A percentile compares a stretch with the other conserved stretches of the same genome.
phyloP scores from a whole-genome alignment of 2,113 vertebrate genomes.

The Chaetorhynchus papuensis region DNA sequence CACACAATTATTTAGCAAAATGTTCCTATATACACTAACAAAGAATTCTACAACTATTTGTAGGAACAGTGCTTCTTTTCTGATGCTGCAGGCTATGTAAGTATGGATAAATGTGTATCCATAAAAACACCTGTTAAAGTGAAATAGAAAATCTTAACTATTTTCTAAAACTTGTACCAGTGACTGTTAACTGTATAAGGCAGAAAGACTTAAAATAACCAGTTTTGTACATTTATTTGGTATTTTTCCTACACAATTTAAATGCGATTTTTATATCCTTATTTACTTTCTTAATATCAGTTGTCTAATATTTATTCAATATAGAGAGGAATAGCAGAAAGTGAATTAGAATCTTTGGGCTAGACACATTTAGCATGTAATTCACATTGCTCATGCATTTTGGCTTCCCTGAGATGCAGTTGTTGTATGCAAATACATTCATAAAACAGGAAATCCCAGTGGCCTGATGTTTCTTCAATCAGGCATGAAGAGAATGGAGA shows the following conservation, averaged over 20 bases:
- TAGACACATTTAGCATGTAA: not conserved
- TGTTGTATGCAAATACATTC: not conserved
- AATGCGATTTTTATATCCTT: not conserved
- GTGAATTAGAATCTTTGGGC: not conserved
- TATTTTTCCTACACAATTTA: not conserved
- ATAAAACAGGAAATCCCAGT: not conserved
- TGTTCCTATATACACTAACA: not conserved
- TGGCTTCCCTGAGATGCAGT: not conserved
- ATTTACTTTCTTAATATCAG: not conserved
- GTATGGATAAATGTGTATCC: not conserved
- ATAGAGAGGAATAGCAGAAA: not conserved
- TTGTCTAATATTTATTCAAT: not conserved
- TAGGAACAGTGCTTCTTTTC: not conserved
- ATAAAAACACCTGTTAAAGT: not conserved
- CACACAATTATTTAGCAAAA: not conserved
- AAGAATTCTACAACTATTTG: not conserved
- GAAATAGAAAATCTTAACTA: not conserved
- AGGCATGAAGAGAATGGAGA: not conserved
- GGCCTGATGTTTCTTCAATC: not conserved
- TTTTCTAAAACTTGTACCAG: not conserved
- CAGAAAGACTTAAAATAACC: not conserved
- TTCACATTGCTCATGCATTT: not conserved
- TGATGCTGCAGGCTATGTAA: not conserved
- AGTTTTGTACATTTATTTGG: not conserved
- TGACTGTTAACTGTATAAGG: not conserved